A percentile compares a stretch with the other conserved stretches of the same genome.
Evolutionary conservation across 2,797 vertebrate genomes (phyloP).

Genomic region (Basileuterus tristriatus): DNA sequence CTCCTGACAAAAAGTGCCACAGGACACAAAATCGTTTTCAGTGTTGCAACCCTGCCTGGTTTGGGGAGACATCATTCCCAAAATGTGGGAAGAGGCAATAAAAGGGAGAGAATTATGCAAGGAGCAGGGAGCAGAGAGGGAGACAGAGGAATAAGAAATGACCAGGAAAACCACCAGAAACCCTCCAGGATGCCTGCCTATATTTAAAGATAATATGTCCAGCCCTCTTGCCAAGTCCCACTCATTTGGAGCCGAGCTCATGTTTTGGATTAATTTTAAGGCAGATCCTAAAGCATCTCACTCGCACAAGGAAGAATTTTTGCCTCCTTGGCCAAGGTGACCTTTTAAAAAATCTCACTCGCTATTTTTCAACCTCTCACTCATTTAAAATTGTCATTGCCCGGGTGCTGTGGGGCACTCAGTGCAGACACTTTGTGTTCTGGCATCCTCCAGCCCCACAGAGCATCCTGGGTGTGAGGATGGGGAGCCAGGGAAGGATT

Average conservation of each 20-base stretch:
- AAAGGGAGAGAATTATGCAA: conserved; percentile 27
- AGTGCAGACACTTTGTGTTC: not conserved
- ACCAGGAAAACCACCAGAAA: conserved; percentile 62
- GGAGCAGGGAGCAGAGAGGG: fast-evolving
- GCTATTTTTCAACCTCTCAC: conserved; percentile 33
- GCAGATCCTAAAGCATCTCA: conserved; percentile 46
- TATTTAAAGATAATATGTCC: conserved; percentile 54
- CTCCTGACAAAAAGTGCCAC: not conserved
- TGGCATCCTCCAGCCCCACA: not conserved
- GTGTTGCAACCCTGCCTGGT: conserved; percentile 21
- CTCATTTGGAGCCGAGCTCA: conserved; percentile 39
- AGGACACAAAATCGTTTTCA: not conserved
- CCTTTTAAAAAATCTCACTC: conserved; percentile 44
- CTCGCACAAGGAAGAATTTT: not conserved
- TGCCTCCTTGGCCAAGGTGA: conserved; percentile 46
- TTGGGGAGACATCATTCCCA: not conserved
- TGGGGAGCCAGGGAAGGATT: fast-evolving
- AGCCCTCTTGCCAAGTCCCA: conserved; percentile 37
- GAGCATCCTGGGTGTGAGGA: not conserved
- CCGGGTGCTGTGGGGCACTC: fast-evolving
- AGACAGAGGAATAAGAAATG: conserved; percentile 14
- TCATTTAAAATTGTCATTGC: not conserved
- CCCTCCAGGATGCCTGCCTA: conserved; percentile 45
- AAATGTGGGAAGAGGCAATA: conserved; percentile 8
- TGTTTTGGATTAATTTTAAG: conserved; percentile 58